Evolutionary conservation across 2,797 vertebrate species (phyloP), one percentile per base, ranked within the genome.

Genomic region (Buceros bicornis): DNA sequence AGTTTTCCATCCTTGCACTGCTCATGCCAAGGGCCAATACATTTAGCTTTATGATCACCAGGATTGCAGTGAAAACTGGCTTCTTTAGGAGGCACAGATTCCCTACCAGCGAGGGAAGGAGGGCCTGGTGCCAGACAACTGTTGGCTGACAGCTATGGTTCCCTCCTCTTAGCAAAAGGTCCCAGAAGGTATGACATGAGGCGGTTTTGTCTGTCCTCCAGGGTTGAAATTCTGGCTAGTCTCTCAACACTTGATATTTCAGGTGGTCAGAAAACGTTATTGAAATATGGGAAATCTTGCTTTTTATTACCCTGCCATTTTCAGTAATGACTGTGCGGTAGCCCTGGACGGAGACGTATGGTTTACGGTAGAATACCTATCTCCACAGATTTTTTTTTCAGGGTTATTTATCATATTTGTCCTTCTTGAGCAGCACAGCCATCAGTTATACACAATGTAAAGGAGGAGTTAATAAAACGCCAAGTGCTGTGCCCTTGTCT

Each of bases 331-430:
- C 84, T 89, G 69, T 96, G 96, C 97, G 89, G 93, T 56, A 86
- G n/a, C 43, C 73, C 76, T 92, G 89, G 97, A 98, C 97, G 98
- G 93, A 98, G 97, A 98, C 96, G 96, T 97, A 97, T 89, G 95
- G 95, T 96, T 98, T 97, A 79, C 78, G 73, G 91, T 93, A 95
- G 89, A 97, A 93, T 93, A 96, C 96, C 94, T 25, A 43, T 96
- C 97, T 98, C 96, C 94, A 92, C 84, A 87, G 69, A 43, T 95
- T 97, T 97, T 82, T 96, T 98, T 95, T 82, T 91, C 56, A 28
- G 95, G 82, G 92, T 96, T 97, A 97, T 98, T 98, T 97, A 96
- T 98, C 96, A 95, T 96, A 95, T 98, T 98, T 97, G 93, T 98
- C 97, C 92, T 97, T 94, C 95, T 96, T 87, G 93, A 97, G 92